Percentiles rank a stretch among this genome's conserved stretches.
Evolutionary conservation across 2,888 invertebrate species (phyloP).

Genomic region (Conomelus anceps): DNA sequence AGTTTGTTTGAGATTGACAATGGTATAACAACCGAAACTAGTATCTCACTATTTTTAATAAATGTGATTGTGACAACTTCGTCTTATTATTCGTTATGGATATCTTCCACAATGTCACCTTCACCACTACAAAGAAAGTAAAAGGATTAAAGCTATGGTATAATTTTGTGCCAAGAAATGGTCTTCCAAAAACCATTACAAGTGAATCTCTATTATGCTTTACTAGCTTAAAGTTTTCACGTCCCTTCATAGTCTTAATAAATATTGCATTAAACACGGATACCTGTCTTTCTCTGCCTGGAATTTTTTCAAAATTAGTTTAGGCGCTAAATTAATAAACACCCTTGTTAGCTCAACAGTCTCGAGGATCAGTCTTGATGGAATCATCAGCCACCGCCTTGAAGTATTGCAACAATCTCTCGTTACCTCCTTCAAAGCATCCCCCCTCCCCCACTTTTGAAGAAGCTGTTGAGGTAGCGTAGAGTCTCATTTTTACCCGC

Average conservation of each 20-base stretch:
- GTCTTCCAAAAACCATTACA: background rate
- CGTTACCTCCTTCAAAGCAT: background rate
- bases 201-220: background rate
- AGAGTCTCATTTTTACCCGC: background rate
- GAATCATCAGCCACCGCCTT: background rate
- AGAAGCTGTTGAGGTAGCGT: background rate
- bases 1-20: no score
- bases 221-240: background rate
- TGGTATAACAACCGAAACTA: no score
- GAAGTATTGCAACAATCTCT: background rate
- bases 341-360: background rate
- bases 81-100: no score
- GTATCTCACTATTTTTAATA: no score
- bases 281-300: background rate
- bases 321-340: background rate
- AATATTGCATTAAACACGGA: background rate
- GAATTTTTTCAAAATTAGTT: background rate
- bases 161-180: no score
- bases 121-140: no score
- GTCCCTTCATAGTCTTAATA: background rate
- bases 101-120: no score
- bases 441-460: background rate
- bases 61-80: no score
- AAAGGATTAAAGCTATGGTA: no score
- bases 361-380: background rate